These are phyloP conservation scores for Megalonaias nervosa DNA, from an alignment of 1,140 invertebrate species.

Conservation along the genomic window DNA sequence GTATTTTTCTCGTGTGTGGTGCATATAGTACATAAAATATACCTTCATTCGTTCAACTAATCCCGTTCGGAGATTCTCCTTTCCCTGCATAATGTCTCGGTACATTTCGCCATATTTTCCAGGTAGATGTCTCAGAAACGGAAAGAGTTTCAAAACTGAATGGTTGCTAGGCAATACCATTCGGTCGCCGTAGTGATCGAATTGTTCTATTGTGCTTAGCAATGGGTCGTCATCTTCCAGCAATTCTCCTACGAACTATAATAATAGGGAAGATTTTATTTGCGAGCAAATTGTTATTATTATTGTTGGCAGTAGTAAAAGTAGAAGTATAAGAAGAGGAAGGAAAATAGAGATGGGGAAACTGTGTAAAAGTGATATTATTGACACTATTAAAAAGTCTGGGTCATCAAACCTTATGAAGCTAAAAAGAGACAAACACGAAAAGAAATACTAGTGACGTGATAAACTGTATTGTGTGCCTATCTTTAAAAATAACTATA, in stretches of 20 bases:
- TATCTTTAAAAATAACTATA: no score
- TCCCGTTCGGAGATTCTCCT: background rate
- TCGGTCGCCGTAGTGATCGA: constrained; percentile 23
- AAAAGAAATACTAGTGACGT: no score
- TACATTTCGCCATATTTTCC: constrained; percentile 33
- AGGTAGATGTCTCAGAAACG: constrained; percentile 23
- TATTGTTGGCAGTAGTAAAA: no score
- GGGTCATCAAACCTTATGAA: no score
- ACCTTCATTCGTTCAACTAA: constrained; percentile 27
- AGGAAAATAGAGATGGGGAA: no score
- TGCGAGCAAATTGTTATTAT: no score
- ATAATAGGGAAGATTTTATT: background rate
- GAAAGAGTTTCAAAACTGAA: constrained; percentile 23
- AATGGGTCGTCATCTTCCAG: constrained; percentile 7
- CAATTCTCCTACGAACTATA: constrained; percentile 25
- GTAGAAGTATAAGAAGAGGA: no score
- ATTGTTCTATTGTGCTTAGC: constrained; percentile 13
- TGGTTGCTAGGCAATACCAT: constrained; percentile 23
- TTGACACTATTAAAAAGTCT: no score
- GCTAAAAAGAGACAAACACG: no score
- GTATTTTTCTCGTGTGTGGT: background rate
- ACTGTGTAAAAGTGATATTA: no score
- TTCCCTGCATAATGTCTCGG: constrained; percentile 6
- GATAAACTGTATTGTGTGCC: no score
- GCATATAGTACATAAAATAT: background rate